Evolutionary conservation across 2,888 invertebrate species (phyloP).

Genomic region (Pilophorus perplexus): DNA sequence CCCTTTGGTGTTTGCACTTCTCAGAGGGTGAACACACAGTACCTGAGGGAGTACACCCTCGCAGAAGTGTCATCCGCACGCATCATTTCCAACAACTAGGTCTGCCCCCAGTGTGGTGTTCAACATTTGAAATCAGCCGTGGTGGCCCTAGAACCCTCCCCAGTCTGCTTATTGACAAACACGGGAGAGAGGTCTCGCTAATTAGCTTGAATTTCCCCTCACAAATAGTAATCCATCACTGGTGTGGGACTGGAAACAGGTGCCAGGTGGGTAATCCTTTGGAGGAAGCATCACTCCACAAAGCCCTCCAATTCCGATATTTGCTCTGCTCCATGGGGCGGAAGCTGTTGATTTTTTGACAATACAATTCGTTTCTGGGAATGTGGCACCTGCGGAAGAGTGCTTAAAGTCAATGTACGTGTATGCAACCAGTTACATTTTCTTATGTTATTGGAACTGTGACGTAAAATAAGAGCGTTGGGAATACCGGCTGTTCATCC

Average conservation of each 20-base stretch:
- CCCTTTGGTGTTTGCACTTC: slow-evolving; percentile 5
- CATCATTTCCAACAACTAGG: slow-evolving; percentile 13
- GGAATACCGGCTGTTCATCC: no score
- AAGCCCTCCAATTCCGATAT: not conserved
- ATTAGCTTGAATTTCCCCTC: slow-evolving; percentile 34
- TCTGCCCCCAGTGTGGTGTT: slow-evolving; percentile 26
- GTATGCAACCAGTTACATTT: no score
- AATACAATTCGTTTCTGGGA: no score
- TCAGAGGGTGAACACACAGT: not conserved
- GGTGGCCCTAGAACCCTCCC: not conserved
- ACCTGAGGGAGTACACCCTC: not conserved
- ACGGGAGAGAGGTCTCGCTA: not conserved
- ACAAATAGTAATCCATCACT: slow-evolving; percentile 35
- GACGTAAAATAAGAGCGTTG: no score
- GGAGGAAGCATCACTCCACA: not conserved
- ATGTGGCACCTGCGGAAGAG: no score
- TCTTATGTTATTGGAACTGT: no score
- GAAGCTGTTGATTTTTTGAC: not conserved
- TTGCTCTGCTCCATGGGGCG: not conserved
- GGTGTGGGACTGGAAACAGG: slow-evolving; percentile 32
- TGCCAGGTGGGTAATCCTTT: slow-evolving; percentile 12
- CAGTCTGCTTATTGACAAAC: slow-evolving; percentile 19
- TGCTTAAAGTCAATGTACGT: no score
- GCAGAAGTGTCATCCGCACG: slow-evolving; percentile 23
- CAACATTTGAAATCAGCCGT: slow-evolving; percentile 18